phyloP scores from a whole-genome alignment of 2,113 vertebrate genomes.

The Bucco capensis region DNA sequence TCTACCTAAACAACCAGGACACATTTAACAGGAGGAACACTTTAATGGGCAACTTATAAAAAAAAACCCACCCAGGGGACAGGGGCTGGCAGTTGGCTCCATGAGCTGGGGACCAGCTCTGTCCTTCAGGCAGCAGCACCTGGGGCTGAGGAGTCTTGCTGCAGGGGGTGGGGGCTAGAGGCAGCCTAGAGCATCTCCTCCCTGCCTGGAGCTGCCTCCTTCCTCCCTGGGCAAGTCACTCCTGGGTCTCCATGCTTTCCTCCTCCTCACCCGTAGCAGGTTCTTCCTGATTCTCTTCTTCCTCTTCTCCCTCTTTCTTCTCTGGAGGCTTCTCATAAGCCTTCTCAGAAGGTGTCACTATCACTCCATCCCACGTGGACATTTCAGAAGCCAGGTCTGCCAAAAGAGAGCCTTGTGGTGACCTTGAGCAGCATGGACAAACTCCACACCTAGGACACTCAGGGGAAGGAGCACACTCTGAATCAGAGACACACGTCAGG shows the following conservation, averaged over 20 bases:
- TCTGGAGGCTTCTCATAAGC: slow-evolving; percentile 95
- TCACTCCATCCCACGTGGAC: slow-evolving; percentile 97
- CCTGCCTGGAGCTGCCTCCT: too few species aligned
- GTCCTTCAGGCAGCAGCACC: neutral
- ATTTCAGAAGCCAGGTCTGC: slow-evolving; percentile 90
- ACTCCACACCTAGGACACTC: neutral
- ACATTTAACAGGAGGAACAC: neutral
- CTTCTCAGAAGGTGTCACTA: slow-evolving; percentile 95
- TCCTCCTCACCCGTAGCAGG: slow-evolving; percentile 85
- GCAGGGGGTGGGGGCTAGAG: neutral
- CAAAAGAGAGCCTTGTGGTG: accelerated
- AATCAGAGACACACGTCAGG: too few species aligned
- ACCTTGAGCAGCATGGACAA: accelerated
- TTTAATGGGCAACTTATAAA: slow-evolving; percentile 46
- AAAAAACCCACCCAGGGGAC: neutral
- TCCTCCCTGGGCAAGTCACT: slow-evolving; percentile 64
- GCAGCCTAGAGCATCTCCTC: accelerated
- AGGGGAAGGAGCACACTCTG: neutral
- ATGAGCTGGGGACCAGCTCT: accelerated
- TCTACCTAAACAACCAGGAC: too few species aligned
- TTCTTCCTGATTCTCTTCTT: slow-evolving; percentile 87
- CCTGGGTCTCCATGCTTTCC: slow-evolving; percentile 93
- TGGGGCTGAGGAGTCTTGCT: accelerated
- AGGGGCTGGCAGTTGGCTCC: accelerated
- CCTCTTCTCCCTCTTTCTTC: slow-evolving; percentile 95